phyloP scores from a whole-genome alignment of 1,140 invertebrate genomes.

The Amyelois transitella region DNA sequence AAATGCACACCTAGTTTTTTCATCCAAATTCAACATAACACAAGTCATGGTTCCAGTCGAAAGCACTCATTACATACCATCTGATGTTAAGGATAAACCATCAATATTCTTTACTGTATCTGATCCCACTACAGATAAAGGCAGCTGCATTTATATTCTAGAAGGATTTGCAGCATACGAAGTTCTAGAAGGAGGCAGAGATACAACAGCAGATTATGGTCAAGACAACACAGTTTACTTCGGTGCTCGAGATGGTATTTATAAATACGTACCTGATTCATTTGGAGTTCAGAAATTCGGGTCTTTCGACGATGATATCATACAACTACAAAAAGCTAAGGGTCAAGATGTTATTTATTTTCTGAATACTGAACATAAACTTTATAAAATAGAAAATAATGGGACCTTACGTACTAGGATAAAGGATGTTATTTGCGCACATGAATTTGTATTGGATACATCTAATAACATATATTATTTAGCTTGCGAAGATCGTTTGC shows the following conservation, averaged over 20 bases:
- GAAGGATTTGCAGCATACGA: constrained; percentile 54
- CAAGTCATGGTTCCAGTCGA: constrained; percentile 43
- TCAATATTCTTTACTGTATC: constrained; percentile 52
- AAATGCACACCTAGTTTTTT: constrained; percentile 45
- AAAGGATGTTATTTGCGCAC: constrained; percentile 28
- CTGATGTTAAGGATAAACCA: constrained; percentile 37
- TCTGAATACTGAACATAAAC: constrained; percentile 32
- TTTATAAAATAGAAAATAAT: constrained; percentile 46
- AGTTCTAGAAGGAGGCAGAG: constrained; percentile 53
- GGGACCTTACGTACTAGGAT: constrained; percentile 39
- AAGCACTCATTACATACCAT: constrained; percentile 27
- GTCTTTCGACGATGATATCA: constrained; percentile 44
- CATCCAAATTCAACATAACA: constrained; percentile 41
- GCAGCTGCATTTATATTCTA: constrained; percentile 49
- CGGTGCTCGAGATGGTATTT: constrained; percentile 48
- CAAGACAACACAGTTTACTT: constrained; percentile 41
- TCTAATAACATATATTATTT: constrained; percentile 54
- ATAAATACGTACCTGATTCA: constrained; percentile 40
- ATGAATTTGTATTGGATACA: constrained; percentile 55
- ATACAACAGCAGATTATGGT: constrained; percentile 50
- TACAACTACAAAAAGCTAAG: constrained; percentile 55
- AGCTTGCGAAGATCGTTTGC: constrained; percentile 34
- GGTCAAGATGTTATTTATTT: constrained; percentile 39
- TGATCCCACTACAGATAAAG: constrained; percentile 38
- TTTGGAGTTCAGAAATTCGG: constrained; percentile 48